Percentiles rank a stretch among this genome's conserved stretches.
Evolutionary conservation across 35 echinoderm and acorn worm genomes (phyloP).

Genomic region (Strongylocentrotus purpuratus): DNA sequence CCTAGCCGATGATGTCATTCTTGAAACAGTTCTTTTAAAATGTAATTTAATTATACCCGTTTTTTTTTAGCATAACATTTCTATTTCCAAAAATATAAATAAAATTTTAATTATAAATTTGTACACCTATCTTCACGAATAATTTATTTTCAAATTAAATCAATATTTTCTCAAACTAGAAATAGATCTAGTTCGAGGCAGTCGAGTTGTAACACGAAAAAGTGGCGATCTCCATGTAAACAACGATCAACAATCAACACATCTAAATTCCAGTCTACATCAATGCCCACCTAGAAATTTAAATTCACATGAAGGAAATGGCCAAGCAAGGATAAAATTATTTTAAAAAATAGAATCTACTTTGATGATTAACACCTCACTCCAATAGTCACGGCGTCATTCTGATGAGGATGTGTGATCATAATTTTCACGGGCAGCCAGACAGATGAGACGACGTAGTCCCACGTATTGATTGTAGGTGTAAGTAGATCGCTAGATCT

Average conservation of each 20-base stretch:
- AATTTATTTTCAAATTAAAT: no score
- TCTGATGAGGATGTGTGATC: no score
- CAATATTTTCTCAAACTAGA: no score
- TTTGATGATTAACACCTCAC: neutral
- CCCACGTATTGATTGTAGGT: no score
- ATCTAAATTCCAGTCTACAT: neutral
- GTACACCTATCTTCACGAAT: no score
- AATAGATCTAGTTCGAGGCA: no score
- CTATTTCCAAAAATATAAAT: neutral
- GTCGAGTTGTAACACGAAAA: neutral
- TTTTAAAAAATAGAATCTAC: neutral
- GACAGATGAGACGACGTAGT: no score
- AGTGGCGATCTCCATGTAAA: slow-evolving; percentile 31
- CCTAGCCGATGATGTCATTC: neutral
- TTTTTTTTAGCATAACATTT: neutral
- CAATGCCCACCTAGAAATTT: neutral
- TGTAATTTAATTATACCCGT: neutral
- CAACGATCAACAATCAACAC: neutral
- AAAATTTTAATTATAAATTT: neutral
- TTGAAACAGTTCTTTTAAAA: neutral
- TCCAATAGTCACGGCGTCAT: no score
- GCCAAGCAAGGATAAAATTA: neutral
- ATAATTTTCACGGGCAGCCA: no score
- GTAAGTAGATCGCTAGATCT: no score
- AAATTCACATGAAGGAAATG: neutral